These are phyloP conservation scores for Diaperis boleti DNA, from an alignment of 2,888 invertebrate genomes.

Conservation along the genomic window DNA sequence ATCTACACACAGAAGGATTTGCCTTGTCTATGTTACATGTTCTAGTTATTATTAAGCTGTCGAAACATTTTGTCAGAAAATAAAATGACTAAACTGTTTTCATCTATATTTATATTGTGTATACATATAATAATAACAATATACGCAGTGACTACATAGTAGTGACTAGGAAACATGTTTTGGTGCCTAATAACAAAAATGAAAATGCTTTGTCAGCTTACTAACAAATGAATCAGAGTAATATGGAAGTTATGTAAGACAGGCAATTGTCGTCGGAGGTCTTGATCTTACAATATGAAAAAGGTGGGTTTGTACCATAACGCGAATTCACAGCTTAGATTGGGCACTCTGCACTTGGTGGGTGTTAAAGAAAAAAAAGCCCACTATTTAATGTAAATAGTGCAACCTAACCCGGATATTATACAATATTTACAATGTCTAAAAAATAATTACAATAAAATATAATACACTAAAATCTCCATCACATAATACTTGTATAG, in stretches of 20 bases:
- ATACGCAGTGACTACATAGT: constrained; percentile 38
- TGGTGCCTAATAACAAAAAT: constrained; percentile 18
- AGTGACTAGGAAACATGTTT: constrained; percentile 41
- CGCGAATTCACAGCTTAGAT: constrained; percentile 44
- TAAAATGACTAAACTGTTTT: constrained; percentile 18
- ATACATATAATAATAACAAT: constrained; percentile 32
- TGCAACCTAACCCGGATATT: constrained; percentile 56
- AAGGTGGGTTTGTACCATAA: constrained; percentile 36
- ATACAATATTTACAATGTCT: constrained; percentile 63
- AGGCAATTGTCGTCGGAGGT: constrained; percentile 35
- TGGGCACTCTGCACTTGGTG: constrained; percentile 55
- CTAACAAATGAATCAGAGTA: constrained; percentile 31
- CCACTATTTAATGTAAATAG: constrained; percentile 64
- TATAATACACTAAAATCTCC: constrained; percentile 51
- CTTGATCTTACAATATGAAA: constrained; percentile 34
- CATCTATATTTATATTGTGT: constrained; percentile 18
- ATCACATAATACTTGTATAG: constrained; percentile 49
- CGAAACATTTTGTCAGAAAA: constrained; percentile 19
- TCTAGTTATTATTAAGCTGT: constrained; percentile 28
- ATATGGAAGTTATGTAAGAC: constrained; percentile 32
- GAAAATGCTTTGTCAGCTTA: constrained; percentile 32
- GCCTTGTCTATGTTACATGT: constrained; percentile 1
- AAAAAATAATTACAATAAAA: constrained; percentile 55
- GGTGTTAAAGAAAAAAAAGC: constrained; percentile 11
- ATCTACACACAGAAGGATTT: constrained; percentile 18